These are phyloP conservation scores for Alethe diademata DNA, from an alignment of 2,113 vertebrate genomes.

Conservation along the genomic window DNA sequence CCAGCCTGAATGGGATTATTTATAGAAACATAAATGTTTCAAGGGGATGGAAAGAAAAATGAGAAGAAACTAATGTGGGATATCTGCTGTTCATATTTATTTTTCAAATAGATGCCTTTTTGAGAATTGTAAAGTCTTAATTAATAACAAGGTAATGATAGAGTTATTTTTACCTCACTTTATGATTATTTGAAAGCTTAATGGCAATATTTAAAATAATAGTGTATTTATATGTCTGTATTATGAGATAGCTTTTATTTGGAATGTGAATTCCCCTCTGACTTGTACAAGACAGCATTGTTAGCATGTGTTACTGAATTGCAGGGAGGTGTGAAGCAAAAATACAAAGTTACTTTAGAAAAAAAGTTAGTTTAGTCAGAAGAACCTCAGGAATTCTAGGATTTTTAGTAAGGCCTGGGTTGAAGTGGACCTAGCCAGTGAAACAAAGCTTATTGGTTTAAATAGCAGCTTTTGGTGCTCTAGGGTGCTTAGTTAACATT, in stretches of 20 bases:
- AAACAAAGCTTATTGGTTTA: background rate
- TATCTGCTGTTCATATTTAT: background rate
- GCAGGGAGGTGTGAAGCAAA: background rate
- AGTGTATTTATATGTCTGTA: background rate
- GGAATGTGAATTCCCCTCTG: background rate
- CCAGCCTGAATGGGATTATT: background rate
- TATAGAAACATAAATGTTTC: background rate
- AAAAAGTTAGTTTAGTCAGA: background rate
- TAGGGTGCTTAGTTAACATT: slow-evolving; percentile 32
- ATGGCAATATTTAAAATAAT: background rate
- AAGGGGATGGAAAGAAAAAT: background rate
- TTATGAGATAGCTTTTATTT: background rate
- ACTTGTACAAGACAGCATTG: background rate
- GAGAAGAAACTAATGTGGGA: background rate
- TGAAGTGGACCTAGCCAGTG: background rate
- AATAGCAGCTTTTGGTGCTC: slow-evolving; percentile 1
- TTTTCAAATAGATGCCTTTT: background rate
- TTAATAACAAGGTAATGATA: background rate
- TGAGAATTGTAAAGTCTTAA: background rate
- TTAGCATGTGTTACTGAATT: background rate
- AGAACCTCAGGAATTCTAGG: background rate
- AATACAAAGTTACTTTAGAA: background rate
- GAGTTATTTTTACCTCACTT: background rate
- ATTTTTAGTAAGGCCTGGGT: background rate
- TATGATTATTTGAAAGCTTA: background rate